Conservation (phyloP, 2,888 invertebrate species). For the Sinotaia quadrata region DNA sequence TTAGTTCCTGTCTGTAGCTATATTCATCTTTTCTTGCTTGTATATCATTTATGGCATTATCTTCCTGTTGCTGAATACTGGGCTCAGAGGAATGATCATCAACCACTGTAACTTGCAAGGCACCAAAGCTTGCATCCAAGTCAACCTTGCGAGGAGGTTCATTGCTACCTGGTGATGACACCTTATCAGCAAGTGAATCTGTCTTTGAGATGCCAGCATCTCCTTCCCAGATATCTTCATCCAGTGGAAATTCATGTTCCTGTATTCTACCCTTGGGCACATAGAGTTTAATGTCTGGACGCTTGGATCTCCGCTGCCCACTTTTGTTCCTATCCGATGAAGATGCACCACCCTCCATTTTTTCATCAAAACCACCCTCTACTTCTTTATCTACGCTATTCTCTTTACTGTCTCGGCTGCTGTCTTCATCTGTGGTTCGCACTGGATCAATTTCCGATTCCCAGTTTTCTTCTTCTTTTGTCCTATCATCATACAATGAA, state of each 20-base stretch:
- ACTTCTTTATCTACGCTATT: conserved; percentile 44
- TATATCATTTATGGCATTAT: background rate
- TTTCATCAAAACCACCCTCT: background rate
- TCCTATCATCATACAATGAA: conserved; percentile 13
- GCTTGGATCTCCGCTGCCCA: conserved; percentile 34
- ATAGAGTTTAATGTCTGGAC: conserved; percentile 62
- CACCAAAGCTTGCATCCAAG: conserved; percentile 42
- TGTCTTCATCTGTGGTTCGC: conserved; percentile 50
- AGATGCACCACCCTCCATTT: background rate
- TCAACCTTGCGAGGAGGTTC: conserved; percentile 38
- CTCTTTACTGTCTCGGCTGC: conserved; percentile 49
- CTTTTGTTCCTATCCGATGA: conserved; percentile 5
- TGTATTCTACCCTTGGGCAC: conserved; percentile 55
- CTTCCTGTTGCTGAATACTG: background rate
- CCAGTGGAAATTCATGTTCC: conserved; percentile 43
- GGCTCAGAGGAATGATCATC: conserved; percentile 31
- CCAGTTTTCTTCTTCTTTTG: conserved; percentile 44
- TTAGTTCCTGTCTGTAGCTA: background rate
- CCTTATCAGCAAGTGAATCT: background rate
- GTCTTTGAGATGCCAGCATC: conserved; percentile 25
- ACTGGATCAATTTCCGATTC: conserved; percentile 45
- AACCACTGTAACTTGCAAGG: conserved; percentile 56
- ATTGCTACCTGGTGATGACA: background rate
- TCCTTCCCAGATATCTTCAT: conserved; percentile 32
- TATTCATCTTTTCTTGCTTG: background rate